These are phyloP conservation scores for Acrossocheilus fasciatus DNA, from an alignment of 2,797 vertebrate genomes.

Conservation along the genomic window DNA sequence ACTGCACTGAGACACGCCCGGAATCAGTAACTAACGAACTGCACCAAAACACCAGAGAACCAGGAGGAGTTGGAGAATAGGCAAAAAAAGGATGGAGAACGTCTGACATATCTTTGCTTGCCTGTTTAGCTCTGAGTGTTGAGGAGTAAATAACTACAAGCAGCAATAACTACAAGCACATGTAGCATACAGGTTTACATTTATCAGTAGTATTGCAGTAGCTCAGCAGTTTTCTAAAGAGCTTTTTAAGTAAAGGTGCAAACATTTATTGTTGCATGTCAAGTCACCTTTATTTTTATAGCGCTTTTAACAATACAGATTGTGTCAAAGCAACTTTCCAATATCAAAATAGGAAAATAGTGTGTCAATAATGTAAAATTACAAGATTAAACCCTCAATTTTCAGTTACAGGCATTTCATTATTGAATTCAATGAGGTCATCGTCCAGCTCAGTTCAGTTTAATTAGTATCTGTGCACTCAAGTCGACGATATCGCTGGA, in stretches of 20 bases:
- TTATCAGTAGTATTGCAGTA: neutral
- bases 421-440: too few species aligned
- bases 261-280: neutral
- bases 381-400: too few species aligned
- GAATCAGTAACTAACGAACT: conserved; percentile 77
- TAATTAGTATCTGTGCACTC: too few species aligned
- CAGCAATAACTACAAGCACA: neutral
- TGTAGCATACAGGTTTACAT: neutral
- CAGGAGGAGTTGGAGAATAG: conserved; percentile 42
- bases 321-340: too few species aligned
- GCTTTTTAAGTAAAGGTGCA: neutral
- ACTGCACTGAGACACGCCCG: conserved; percentile 78
- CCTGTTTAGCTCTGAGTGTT: neutral
- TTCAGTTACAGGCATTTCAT: too few species aligned
- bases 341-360: too few species aligned
- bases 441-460: too few species aligned
- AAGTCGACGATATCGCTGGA: too few species aligned
- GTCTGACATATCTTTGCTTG: neutral
- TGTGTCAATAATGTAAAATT: too few species aligned
- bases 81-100: conserved; percentile 10
- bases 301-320: too few species aligned
- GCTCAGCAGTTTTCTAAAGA: neutral
- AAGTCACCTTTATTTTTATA: too few species aligned
- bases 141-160: too few species aligned
- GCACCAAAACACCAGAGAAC: conserved; percentile 65